Conservation (phyloP, 2,888 invertebrate species). For the Apomyelois bistriatella region DNA sequence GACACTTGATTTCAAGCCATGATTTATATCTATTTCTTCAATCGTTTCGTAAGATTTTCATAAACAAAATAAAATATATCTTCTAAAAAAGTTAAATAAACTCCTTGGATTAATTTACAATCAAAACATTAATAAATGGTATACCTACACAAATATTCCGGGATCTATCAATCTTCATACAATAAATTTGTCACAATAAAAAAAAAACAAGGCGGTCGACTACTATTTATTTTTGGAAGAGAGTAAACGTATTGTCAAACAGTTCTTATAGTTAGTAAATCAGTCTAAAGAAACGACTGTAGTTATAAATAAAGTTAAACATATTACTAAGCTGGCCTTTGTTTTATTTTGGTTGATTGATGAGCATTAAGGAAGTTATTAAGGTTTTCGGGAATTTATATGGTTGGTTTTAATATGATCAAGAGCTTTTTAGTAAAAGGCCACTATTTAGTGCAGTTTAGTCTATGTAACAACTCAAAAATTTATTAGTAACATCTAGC, state of each 20-base stretch:
- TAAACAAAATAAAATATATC: too few relatives aligned
- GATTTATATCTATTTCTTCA: too few relatives aligned
- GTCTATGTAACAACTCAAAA: too few relatives aligned
- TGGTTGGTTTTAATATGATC: neutral
- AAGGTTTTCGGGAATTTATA: neutral
- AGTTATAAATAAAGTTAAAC: conserved; percentile 4
- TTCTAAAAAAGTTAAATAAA: too few relatives aligned
- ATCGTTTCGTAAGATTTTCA: too few relatives aligned
- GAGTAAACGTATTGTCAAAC: conserved; percentile 6
- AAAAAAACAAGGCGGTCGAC: conserved; percentile 1
- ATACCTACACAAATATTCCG: conserved; percentile 7
- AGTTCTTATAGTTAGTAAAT: conserved; percentile 4
- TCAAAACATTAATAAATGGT: conserved; percentile 7
- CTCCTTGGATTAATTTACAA: neutral
- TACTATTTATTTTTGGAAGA: conserved; percentile 4
- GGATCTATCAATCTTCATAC: conserved; percentile 6
- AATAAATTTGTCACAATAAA: conserved; percentile 12
- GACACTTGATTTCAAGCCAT: too few relatives aligned
- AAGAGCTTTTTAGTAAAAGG: too few relatives aligned
- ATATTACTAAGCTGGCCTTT: conserved; percentile 2
- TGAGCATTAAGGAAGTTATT: neutral
- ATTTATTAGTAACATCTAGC: too few relatives aligned
- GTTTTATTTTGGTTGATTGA: conserved; percentile 6
- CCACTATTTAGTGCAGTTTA: too few relatives aligned
- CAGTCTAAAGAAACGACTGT: conserved; percentile 9